A percentile compares a stretch with the other conserved stretches of the same genome.
phyloP scores from a whole-genome alignment of 2,797 vertebrate species.

The Peromyscus aztecus region DNA sequence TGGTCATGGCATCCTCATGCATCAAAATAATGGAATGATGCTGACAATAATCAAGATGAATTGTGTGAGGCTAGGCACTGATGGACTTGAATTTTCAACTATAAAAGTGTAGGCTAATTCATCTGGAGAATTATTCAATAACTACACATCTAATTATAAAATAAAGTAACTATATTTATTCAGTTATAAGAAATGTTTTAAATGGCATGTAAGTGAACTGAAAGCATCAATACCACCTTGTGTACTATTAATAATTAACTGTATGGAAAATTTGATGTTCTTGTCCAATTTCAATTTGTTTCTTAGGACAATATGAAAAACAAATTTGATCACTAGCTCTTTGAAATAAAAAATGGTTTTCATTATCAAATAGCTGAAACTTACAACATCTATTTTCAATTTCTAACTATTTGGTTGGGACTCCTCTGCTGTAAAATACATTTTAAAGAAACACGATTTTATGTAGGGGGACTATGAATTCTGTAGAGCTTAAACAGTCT shows the following conservation, averaged over 20 bases:
- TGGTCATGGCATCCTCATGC: conserved; percentile 63
- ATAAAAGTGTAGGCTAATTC: conserved; percentile 8
- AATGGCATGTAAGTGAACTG: conserved; percentile 40
- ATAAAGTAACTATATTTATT: background rate
- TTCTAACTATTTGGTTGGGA: background rate
- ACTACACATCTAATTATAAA: conserved; percentile 34
- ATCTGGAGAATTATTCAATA: conserved; percentile 40
- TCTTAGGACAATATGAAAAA: background rate
- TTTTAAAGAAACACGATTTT: background rate
- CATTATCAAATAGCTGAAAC: conserved; percentile 17
- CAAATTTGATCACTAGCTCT: background rate
- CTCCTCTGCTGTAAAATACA: background rate
- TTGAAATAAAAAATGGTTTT: background rate
- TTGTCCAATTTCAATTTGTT: conserved; percentile 12
- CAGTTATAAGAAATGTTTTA: background rate
- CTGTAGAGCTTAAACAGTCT: background rate
- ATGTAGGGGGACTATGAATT: background rate
- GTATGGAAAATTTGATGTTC: background rate
- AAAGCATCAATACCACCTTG: background rate
- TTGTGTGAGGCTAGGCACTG: conserved; percentile 28
- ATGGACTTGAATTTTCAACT: conserved; percentile 72
- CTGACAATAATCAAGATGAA: conserved; percentile 77
- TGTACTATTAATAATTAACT: background rate
- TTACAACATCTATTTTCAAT: background rate
- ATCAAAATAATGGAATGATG: conserved; percentile 76